Evolutionary conservation across 1,140 invertebrate genomes (phyloP), one percentile per base, ranked within the genome.

Genomic region (Rhopalosiphum maidis): DNA sequence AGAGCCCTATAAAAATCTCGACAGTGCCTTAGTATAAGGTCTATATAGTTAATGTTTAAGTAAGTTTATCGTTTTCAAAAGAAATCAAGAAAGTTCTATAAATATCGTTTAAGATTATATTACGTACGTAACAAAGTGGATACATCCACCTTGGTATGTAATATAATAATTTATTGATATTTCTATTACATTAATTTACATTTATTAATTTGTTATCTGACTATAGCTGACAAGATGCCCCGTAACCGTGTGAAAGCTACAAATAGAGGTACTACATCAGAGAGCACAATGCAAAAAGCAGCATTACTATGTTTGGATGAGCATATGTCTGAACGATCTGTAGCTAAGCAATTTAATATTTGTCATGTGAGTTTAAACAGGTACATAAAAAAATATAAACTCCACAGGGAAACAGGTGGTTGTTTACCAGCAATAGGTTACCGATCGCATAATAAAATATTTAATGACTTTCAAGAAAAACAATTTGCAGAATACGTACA

Each of bases 401-500:
- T 41, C 4, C 82, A 83, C 8, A 37, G 8, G 37, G 37, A 25
- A 2, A 83, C 18, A 23, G 37, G 82, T n/a, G 15, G n/a, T 83
- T 22, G 5, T 41, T 0, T 18, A 22, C 35, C 22, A 25, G 0
- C 0, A 23, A 41, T 83, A 7, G 35, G 87, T 7, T 55, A 89
- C 35, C 87, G 22, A 23, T 0, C 87, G 35, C 87, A 89, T 89
- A 89, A 89, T 35, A 88, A 88, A 88, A n/a, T 88, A 88, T 89
- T 89, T 37, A 6, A 87, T 6, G 18, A 54, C 5, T 21, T 35
- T 15, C 86, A 87, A 55, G 87, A 89, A 54, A 54, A 89, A 22
- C 87, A 89, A 89, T 46, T 87, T 35, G 23, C 86, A 15, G 46
- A 35, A 1, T 87, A 48, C 6, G 48, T 48, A 48, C 0, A n/a